phyloP scores from a whole-genome alignment of 1,140 invertebrate genomes.

The Bombus vancouverensis region DNA sequence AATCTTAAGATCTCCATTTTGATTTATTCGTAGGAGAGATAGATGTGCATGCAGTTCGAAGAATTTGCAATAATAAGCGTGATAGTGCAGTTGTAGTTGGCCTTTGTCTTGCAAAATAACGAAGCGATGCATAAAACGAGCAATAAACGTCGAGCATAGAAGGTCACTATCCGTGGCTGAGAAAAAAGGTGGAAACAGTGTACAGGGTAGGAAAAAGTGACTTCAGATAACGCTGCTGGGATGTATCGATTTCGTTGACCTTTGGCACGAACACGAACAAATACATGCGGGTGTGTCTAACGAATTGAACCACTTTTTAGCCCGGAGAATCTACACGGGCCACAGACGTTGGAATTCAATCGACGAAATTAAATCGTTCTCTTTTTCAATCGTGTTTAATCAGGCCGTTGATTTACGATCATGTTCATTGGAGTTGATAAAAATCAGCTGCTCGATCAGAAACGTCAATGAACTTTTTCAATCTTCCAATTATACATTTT shows the following conservation, averaged over 20 bases:
- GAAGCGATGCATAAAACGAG: background rate
- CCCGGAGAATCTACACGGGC: background rate
- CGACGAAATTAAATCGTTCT: slow-evolving; percentile 29
- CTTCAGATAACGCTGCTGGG: slow-evolving; percentile 38
- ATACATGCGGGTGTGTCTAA: slow-evolving; percentile 62
- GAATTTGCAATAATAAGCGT: background rate
- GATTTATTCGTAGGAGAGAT: background rate
- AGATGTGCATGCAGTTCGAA: background rate
- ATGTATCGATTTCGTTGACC: slow-evolving; percentile 64
- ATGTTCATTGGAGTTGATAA: background rate
- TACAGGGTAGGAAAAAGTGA: slow-evolving; percentile 25
- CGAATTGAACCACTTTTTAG: slow-evolving; percentile 54
- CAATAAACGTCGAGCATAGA: background rate
- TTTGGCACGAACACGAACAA: slow-evolving; percentile 41
- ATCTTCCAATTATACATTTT: background rate
- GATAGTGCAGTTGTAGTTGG: no score
- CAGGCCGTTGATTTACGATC: slow-evolving; percentile 27
- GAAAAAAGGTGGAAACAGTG: background rate
- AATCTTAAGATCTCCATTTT: background rate
- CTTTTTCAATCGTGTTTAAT: slow-evolving; percentile 30
- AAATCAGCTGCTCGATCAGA: background rate
- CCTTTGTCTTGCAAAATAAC: background rate
- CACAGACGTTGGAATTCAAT: background rate
- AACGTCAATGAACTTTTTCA: background rate
- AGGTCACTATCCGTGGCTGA: background rate